A percentile compares a stretch with the other conserved stretches of the same genome.
Conservation (phyloP, 2,113 vertebrate species). For the Ovis aries region DNA sequence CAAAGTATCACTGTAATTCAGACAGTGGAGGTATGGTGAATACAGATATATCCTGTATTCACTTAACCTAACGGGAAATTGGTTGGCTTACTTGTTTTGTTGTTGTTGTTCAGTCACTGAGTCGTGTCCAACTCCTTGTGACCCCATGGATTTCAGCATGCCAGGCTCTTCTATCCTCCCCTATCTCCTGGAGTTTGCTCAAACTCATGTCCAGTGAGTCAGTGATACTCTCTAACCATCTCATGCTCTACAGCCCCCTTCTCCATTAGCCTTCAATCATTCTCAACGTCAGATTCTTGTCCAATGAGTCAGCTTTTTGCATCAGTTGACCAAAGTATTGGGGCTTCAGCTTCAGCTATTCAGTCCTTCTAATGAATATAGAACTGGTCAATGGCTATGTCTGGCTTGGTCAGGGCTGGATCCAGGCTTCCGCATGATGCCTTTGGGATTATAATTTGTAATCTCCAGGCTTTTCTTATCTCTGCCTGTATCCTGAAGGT, state of each 20-base stretch:
- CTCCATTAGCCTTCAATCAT: not conserved
- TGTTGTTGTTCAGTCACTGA: not conserved
- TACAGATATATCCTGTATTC: not conserved
- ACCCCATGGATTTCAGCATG: not conserved
- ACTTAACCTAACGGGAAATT: not conserved
- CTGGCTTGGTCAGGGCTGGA: not conserved
- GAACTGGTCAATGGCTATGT: not conserved
- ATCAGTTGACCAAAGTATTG: not conserved
- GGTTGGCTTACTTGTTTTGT: not conserved
- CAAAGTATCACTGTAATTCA: not conserved
- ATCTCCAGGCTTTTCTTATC: not conserved
- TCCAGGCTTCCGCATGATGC: not conserved
- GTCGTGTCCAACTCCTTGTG: not conserved
- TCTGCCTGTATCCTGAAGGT: not conserved
- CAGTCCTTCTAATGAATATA: not conserved
- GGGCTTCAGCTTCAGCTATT: not conserved
- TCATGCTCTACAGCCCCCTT: not conserved
- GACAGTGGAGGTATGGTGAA: not conserved
- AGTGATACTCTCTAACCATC: not conserved
- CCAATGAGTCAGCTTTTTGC: not conserved
- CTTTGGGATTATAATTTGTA: not conserved
- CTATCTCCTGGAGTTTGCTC: not conserved
- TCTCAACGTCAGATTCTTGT: not conserved
- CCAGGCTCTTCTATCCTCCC: not conserved
- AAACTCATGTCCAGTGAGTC: not conserved